Percentiles rank a stretch among this genome's conserved stretches.
These are phyloP conservation scores for Sogatella furcifera DNA, from an alignment of 1,140 invertebrate species.

Conservation along the genomic window DNA sequence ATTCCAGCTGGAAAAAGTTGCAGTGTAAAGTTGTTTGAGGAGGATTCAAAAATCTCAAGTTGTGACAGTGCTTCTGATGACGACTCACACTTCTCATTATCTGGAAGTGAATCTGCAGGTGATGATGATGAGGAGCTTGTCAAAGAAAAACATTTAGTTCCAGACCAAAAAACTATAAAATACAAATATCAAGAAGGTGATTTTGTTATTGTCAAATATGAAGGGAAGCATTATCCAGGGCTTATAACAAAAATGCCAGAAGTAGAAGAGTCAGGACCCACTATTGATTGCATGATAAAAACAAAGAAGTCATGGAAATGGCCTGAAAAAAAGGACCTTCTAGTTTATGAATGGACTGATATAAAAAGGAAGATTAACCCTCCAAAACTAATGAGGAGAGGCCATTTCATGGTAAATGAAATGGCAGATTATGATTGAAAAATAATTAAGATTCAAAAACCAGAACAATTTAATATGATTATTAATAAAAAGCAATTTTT, in stretches of 20 bases:
- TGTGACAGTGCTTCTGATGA: conserved; percentile 1
- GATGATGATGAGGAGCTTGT: background rate
- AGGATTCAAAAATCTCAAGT: background rate
- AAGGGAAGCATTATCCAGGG: background rate
- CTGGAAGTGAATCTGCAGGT: background rate
- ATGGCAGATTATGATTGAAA: too few species aligned
- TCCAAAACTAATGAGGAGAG: conserved; percentile 3
- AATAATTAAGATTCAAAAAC: too few species aligned
- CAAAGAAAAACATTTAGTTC: background rate
- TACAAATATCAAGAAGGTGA: background rate
- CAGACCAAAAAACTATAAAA: background rate
- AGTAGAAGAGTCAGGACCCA: background rate
- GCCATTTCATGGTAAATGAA: background rate
- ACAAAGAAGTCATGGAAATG: conserved; percentile 13
- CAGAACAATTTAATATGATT: too few species aligned
- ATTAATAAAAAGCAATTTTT: too few species aligned
- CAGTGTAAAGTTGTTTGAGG: background rate
- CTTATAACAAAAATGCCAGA: background rate
- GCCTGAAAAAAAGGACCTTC: conserved; percentile 5
- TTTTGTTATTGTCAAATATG: conserved; percentile 2
- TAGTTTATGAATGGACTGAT: conserved; percentile 7
- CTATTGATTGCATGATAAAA: conserved; percentile 10
- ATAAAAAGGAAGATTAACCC: conserved; percentile 5
- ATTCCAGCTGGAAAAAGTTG: conserved; percentile 7
- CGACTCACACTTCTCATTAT: background rate